phyloP scores from a whole-genome alignment of 2,888 invertebrate genomes.

The Vanessa cardui region DNA sequence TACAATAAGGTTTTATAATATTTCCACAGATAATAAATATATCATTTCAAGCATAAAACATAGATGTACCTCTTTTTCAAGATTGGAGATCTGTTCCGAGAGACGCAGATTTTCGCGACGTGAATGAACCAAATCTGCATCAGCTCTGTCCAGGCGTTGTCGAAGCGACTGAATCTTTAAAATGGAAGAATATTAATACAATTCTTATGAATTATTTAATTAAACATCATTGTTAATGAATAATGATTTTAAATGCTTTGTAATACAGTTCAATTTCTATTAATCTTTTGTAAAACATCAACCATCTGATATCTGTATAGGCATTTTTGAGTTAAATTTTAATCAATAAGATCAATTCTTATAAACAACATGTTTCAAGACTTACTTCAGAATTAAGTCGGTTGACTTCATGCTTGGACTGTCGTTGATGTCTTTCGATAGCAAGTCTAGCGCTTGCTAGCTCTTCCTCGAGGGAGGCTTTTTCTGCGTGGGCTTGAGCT shows the following conservation, averaged over 20 bases:
- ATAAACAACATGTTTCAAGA: not conserved
- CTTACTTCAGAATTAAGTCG: slow-evolving; percentile 88
- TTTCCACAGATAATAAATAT: not conserved
- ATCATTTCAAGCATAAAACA: not conserved
- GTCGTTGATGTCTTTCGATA: slow-evolving; percentile 88
- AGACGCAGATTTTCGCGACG: slow-evolving; percentile 90
- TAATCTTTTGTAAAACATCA: too few species aligned
- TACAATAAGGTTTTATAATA: slow-evolving; percentile 5
- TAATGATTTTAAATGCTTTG: too few species aligned
- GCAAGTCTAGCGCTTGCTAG: slow-evolving; percentile 86
- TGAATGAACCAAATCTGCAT: slow-evolving; percentile 90
- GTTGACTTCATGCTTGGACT: slow-evolving; percentile 88
- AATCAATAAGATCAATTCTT: too few species aligned
- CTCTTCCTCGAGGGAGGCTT: slow-evolving; percentile 90
- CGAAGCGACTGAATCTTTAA: slow-evolving; percentile 85
- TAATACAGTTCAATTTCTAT: too few species aligned
- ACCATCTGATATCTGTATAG: too few species aligned
- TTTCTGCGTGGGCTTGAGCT: slow-evolving; percentile 89
- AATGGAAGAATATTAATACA: slow-evolving; percentile 1
- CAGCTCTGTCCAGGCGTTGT: slow-evolving; percentile 90
- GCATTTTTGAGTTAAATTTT: too few species aligned
- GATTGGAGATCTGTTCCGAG: slow-evolving; percentile 88
- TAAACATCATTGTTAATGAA: not conserved
- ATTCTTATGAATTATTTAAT: not conserved
- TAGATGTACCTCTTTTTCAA: slow-evolving; percentile 89